Conservation (phyloP, 2,113 vertebrate species). For the Prolemur simus region DNA sequence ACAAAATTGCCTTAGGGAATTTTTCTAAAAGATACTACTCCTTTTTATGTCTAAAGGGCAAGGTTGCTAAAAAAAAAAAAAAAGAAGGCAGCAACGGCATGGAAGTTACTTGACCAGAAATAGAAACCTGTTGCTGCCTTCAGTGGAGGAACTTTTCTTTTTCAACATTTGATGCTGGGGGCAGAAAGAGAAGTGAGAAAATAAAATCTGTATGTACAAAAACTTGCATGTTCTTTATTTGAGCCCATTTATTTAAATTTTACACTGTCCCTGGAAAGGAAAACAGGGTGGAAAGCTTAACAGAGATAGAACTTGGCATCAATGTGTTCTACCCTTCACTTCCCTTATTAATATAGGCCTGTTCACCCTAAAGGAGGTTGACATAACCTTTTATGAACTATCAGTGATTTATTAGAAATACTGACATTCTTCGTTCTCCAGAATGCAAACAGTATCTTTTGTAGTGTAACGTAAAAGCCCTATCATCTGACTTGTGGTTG, state of each 20-base stretch:
- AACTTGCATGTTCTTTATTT: background rate
- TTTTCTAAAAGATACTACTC: background rate
- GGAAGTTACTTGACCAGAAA: conserved; percentile 11
- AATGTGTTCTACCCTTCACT: background rate
- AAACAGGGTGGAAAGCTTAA: conserved; percentile 62
- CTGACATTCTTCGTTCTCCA: background rate
- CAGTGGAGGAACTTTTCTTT: conserved; percentile 37
- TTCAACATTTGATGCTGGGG: background rate
- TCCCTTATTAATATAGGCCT: conserved; percentile 34
- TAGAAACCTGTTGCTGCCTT: conserved; percentile 32
- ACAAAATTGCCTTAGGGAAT: conserved; percentile 24
- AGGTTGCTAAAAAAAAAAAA: background rate
- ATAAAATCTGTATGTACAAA: background rate
- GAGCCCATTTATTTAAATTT: conserved; percentile 61
- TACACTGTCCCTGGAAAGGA: conserved; percentile 45
- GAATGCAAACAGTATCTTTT: conserved; percentile 62
- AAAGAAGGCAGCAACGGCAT: conserved; percentile 30
- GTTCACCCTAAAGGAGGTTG: conserved; percentile 43
- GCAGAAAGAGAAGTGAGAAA: background rate
- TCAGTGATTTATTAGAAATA: conserved; percentile 70
- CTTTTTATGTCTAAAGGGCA: background rate
- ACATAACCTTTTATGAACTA: conserved; percentile 64
- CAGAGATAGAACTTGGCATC: conserved; percentile 33
- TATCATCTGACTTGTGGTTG: background rate
- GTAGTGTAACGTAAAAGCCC: background rate